Evolutionary conservation across 1,140 invertebrate genomes (phyloP), one percentile per base, ranked within the genome.

Genomic region (Procambarus clarkii): DNA sequence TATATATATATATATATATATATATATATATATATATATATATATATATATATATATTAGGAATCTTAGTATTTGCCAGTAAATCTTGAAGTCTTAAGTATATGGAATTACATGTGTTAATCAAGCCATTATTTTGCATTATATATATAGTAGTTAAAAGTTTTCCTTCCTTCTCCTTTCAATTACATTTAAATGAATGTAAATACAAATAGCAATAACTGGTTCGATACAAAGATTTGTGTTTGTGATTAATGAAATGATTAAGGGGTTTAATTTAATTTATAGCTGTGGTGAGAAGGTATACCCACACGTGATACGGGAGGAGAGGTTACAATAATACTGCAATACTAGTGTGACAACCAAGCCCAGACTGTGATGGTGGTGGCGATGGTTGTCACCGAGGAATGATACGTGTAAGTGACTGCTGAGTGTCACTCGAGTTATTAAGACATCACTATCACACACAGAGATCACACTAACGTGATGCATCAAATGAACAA

Each of bases 271-370:
- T 0, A 34, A 54, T 54, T 54, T 74, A 34, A 34, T 8, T n/a
- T 4, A 74, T 74, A n/a, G 1, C 50, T 54, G 50, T 54, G 13
- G 8, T 54, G 50, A 34, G 34, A 34, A 34, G 18, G 3, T 69
- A 13, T 74, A 44, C 69, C 4, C 34, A 74, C 4, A 74, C 34
- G 69, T 74, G 69, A 74, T 74, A 74, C 34, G 24, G n/a, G 69
- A 74, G 69, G 69, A 74, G 69, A 74, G 69, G 69, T 74, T 74
- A 9, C n/a, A n/a, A 74, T n/a, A 74, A 74, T 74, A n/a, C 69
- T 74, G 69, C 21, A 7, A 74, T 74, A 34, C 34, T 34, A 74
- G 5, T 34, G 24, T 34, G 24, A 34, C 21, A 18, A 8, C n/a
- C 2, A 3, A 4, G 24, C 5, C 7, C n/a, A 24, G 5, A n/a